Evolutionary conservation across 2,888 invertebrate species (phyloP).

Genomic region (Baccha elongata): DNA sequence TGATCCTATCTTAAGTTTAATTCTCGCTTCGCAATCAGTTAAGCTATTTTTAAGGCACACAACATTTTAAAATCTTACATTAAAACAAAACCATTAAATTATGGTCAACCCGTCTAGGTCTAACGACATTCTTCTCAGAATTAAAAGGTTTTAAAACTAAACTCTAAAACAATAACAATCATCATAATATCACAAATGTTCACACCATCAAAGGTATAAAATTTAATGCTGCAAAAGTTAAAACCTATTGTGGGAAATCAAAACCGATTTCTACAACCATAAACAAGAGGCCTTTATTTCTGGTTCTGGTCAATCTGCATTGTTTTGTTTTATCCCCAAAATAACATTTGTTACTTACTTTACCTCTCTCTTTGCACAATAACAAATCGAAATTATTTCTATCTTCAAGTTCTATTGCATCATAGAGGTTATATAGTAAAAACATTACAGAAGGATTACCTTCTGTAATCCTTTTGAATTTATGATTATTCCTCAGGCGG

Average conservation of each 20-base stretch:
- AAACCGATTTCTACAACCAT: not conserved
- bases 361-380: not conserved
- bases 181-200: no score
- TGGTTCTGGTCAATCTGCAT: not conserved
- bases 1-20: no score
- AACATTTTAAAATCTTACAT: no score
- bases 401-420: constrained; percentile 54
- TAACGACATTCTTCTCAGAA: no score
- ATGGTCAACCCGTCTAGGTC: no score
- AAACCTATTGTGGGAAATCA: constrained; percentile 17
- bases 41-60: no score
- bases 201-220: constrained; percentile 30
- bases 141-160: no score
- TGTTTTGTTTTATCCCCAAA: constrained; percentile 6
- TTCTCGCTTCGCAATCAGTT: no score
- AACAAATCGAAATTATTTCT: constrained; percentile 43
- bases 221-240: constrained; percentile 1
- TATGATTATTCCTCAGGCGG: constrained; percentile 50
- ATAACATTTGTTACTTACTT: not conserved
- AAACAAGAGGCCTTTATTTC: not conserved
- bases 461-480: constrained; percentile 62
- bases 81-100: no score
- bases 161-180: no score
- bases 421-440: no score
- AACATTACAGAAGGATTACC: constrained; percentile 35